phyloP scores from a whole-genome alignment of 1,140 invertebrate species.

The Lasioglossum baleicum region DNA sequence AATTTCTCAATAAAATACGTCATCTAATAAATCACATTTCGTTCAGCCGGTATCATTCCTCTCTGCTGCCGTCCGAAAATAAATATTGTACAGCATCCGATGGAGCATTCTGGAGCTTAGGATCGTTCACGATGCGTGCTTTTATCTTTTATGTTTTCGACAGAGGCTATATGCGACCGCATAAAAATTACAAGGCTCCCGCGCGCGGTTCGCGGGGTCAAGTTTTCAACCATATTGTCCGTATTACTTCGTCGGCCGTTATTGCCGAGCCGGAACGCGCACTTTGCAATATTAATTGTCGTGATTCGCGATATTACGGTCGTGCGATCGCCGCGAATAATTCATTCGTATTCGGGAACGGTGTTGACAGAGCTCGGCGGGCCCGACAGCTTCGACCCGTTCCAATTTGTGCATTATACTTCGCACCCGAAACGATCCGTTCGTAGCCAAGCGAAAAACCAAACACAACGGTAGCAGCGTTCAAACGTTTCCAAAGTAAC shows the following conservation, averaged over 20 bases:
- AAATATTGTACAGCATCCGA: neutral
- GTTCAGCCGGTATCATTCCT: neutral
- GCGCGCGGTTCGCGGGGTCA: no score
- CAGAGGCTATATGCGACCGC: neutral
- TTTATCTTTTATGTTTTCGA: neutral
- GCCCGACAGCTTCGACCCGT: neutral
- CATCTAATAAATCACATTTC: neutral
- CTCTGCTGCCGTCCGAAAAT: neutral
- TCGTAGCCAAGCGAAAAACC: no score
- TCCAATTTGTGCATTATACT: neutral
- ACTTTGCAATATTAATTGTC: conserved; percentile 18
- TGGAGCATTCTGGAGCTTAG: neutral
- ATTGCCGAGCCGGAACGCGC: neutral
- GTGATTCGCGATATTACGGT: conserved; percentile 1
- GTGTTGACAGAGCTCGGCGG: neutral
- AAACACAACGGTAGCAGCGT: no score
- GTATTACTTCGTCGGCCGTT: neutral
- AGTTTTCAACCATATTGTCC: neutral
- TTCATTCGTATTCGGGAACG: conserved; percentile 12
- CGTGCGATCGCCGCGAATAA: neutral
- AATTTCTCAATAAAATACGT: neutral
- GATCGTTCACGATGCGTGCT: no score
- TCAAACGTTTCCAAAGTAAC: no score
- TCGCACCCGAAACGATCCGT: no score
- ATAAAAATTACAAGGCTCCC: neutral